Evolutionary conservation across 2,797 vertebrate genomes (phyloP), one percentile per base, ranked within the genome.

Genomic region (Notoglanidium macrostoma): DNA sequence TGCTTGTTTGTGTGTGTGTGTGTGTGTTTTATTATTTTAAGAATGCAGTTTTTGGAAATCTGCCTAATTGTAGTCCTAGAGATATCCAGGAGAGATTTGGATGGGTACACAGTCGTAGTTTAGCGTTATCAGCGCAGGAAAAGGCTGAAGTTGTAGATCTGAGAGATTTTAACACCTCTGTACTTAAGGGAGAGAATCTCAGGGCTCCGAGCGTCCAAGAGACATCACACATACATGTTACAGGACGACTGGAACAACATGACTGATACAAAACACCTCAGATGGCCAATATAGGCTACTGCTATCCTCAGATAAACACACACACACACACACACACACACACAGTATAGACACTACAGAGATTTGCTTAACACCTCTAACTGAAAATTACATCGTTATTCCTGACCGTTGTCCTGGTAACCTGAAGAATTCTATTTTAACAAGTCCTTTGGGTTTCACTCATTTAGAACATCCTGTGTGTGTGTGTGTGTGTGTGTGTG

Each of bases 321-420:
- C 61, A 88, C 46, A 61, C 68, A 87, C 59, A 55, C 63, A 68
- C 67, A 32, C 63, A 67, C 32, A 72, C 23, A 63, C 29, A 51
- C 74, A 74, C 10, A 29, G 3, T 6, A 19, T 17, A 26, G 29
- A 63, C 12, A 67, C 17, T n/a, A 59, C 29, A 83, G 90, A 88
- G 87, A 93, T 90, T 92, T 54, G 72, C 83, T 92, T 68, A 40
- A 92, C 91, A 92, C 91, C 93, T 90, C 85, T 86, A 92, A 93
- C 88, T 89, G 32, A 92, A 93, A 95, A 95, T 95, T 94, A 92
- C 91, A 92, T 95, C 91, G 92, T 91, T 90, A 88, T 87, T 92
- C 90, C 82, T 86, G 90, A 90, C 88, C 65, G 91, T 93, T 91
- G 91, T 91, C 91, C 89, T 92, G 91, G 89, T 90, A 90, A 91